Evolutionary conservation across 2,888 invertebrate species (phyloP).

Genomic region (Eristalis tenax): DNA sequence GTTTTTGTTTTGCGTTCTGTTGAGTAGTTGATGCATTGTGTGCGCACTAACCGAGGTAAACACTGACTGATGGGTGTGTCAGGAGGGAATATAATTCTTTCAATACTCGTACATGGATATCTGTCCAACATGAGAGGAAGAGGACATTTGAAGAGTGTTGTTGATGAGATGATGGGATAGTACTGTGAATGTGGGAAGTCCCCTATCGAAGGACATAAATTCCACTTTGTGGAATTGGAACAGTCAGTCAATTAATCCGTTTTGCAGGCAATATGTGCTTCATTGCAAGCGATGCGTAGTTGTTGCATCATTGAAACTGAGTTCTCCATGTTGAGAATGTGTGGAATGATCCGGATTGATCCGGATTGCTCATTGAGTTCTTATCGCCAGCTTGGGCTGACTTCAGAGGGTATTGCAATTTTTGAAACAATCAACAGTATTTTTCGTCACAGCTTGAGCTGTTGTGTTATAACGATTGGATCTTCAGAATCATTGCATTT

Average conservation of each 20-base stretch:
- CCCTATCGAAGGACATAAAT: too few relatives aligned
- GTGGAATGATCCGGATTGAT: background rate
- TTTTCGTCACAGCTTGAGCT: background rate
- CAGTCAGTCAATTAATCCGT: background rate
- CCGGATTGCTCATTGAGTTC: background rate
- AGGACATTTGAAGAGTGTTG: background rate
- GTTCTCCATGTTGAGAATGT: background rate
- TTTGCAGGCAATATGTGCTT: background rate
- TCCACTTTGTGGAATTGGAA: background rate
- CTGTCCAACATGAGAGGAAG: background rate
- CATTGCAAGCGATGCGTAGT: background rate
- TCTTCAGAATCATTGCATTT: too few relatives aligned
- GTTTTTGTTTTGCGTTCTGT: background rate
- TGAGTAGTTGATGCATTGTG: slow-evolving; percentile 5
- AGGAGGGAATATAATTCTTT: background rate
- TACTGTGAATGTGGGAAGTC: background rate
- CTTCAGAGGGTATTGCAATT: background rate
- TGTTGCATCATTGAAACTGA: background rate
- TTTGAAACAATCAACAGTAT: background rate
- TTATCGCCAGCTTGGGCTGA: background rate
- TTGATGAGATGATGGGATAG: background rate
- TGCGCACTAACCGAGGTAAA: background rate
- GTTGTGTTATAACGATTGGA: too few relatives aligned
- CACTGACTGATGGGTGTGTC: slow-evolving; percentile 9
- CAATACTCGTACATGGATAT: background rate